Conservation (phyloP, 2,797 vertebrate species). For the Hephaestus fuliginosus region DNA sequence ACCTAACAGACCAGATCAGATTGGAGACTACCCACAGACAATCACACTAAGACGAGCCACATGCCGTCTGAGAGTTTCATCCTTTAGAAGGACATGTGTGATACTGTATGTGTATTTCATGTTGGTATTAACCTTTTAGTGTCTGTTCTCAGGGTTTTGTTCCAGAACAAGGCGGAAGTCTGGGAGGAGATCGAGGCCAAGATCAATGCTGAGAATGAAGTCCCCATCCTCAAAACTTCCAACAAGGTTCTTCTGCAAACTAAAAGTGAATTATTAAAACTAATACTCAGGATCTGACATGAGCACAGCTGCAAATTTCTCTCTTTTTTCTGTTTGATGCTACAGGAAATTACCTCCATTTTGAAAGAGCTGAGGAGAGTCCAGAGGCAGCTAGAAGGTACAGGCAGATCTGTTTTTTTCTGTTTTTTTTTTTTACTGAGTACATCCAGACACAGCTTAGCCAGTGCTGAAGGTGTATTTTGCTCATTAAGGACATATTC, state of each 20-base stretch:
- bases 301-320: neutral
- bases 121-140: neutral
- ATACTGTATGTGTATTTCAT: neutral
- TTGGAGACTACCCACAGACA: neutral
- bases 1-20: neutral
- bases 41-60: too few relatives aligned
- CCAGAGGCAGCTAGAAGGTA: slow-evolving; percentile 96
- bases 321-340: slow-evolving; percentile 6
- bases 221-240: slow-evolving; percentile 94
- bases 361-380: slow-evolving; percentile 94
- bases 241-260: slow-evolving; percentile 88
- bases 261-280: too few relatives aligned
- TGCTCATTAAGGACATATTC: too few relatives aligned
- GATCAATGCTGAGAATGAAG: slow-evolving; percentile 94
- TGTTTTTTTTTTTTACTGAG: neutral
- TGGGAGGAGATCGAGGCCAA: slow-evolving; percentile 97
- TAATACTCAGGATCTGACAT: neutral
- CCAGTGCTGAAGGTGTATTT: neutral
- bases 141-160: slow-evolving; percentile 83
- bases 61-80: too few relatives aligned
- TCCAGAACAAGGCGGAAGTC: slow-evolving; percentile 91
- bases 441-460: neutral
- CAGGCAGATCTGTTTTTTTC: neutral
- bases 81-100: too few relatives aligned
- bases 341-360: slow-evolving; percentile 95